Conservation (phyloP, 1,140 invertebrate genomes). For the Caerostris darwini region DNA sequence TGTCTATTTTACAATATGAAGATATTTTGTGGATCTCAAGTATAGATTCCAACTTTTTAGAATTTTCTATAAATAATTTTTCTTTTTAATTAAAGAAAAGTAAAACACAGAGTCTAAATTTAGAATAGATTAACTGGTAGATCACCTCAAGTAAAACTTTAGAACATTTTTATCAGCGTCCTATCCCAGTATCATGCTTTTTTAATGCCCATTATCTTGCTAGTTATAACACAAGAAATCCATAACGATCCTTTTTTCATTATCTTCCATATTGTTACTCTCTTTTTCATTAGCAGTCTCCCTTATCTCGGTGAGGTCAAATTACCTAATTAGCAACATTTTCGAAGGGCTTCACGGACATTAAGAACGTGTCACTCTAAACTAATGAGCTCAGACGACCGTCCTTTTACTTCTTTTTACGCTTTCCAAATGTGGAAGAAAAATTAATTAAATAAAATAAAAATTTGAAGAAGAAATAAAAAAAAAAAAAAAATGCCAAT, state of each 20-base stretch:
- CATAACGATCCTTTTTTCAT: neutral
- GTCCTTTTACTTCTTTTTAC: neutral
- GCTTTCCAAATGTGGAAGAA: neutral
- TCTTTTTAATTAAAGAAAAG: no score
- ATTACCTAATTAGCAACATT: slow-evolving; percentile 27
- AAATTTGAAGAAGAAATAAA: neutral
- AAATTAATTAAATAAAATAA: neutral
- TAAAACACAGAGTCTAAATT: no score
- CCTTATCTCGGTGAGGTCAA: slow-evolving; percentile 18
- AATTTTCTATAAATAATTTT: no score
- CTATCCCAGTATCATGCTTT: neutral
- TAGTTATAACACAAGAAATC: neutral
- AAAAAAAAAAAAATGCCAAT: neutral
- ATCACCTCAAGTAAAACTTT: no score
- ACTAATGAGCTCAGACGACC: slow-evolving; percentile 19
- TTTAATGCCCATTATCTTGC: neutral
- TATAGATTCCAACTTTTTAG: no score
- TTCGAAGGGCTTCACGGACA: neutral
- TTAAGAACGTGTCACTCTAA: neutral
- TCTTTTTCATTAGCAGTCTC: slow-evolving; percentile 5
- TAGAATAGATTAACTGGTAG: no score
- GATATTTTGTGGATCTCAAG: no score
- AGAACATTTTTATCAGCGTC: no score
- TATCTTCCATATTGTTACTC: slow-evolving; percentile 51
- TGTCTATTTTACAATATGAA: no score